Evolutionary conservation across 1,140 invertebrate species (phyloP), one percentile per base, ranked within the genome.

Genomic region (Pogonomyrmex californicus): DNA sequence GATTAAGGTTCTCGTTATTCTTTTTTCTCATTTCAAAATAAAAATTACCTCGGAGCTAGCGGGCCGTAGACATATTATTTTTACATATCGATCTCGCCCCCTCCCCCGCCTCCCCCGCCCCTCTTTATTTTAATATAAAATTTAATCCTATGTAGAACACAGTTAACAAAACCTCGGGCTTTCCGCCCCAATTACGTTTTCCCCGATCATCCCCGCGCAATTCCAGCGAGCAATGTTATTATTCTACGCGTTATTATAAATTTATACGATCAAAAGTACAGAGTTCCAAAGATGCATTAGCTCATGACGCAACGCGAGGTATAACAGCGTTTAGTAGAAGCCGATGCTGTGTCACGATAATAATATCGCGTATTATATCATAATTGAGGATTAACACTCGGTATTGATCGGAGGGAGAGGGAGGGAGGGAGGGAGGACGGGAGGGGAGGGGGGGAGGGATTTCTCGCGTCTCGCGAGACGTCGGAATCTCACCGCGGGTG

Each of bases 381-480:
- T 77, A 49, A 78, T 73, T 47, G 66, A 73, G 17, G 12, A 82
- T 73, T 73, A 73, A 82, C 73, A 58, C 9, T 71, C 30, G 49
- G 23, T 60, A 56, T 47, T 75, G 79, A 75, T 17, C 66, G 41
- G 17, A 23, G 23, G 23, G 23, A 23, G 23, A 23, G 23, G 23
- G 23, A 23, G 23, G 23, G 23, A 23, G 23, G 23, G 23, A 23
- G 23, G 23, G 23, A 23, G 23, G 23, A n/a, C n/a, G n/a, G n/a
- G n/a, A n/a, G 23, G 0, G 23, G 23, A 23, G 23, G 23, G 23
- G 23, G 23, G 23, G 23, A 23, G 23, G 12, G 71, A 3, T 58
- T 47, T 23, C 56, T 17, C n/a, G 54, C 12, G 2, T 60, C 30
- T 58, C 66, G 4, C 12, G 23, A 23, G 23, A 23, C 23, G 23